Conservation (phyloP, 2,888 invertebrate species). For the Thyatira batis region DNA sequence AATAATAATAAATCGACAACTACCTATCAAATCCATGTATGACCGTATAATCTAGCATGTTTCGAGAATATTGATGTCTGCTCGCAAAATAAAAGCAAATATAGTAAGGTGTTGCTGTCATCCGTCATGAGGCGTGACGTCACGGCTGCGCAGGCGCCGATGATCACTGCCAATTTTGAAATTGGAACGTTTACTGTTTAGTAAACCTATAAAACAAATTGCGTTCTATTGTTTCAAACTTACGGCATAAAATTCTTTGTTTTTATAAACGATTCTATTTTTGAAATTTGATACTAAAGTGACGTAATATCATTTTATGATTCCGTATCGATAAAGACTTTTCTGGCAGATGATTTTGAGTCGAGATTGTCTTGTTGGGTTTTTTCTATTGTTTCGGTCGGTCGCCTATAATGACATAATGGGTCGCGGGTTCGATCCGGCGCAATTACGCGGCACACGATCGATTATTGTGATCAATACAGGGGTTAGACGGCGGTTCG, state of each 20-base stretch:
- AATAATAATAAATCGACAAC: too few species aligned
- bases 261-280: constrained; percentile 21
- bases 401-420: constrained; percentile 80
- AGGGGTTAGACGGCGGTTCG: constrained; percentile 79
- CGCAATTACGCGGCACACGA: constrained; percentile 82
- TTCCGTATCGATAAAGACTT: constrained; percentile 14
- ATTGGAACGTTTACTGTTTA: constrained; percentile 51
- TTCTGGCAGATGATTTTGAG: constrained; percentile 12
- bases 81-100: constrained; percentile 6
- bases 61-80: constrained; percentile 4
- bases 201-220: constrained; percentile 26
- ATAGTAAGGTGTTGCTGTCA: constrained; percentile 35
- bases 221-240: constrained; percentile 32
- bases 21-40: too few species aligned
- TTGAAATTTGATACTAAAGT: constrained; percentile 24
- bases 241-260: constrained; percentile 32
- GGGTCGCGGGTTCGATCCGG: constrained; percentile 75
- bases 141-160: constrained; percentile 67
- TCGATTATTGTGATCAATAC: constrained; percentile 82
- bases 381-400: constrained; percentile 71
- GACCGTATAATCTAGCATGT: constrained; percentile 12
- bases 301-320: constrained; percentile 24
- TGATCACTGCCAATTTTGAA: constrained; percentile 61
- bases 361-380: constrained; percentile 20
- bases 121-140: constrained; percentile 43